Conservation (phyloP, 2,797 vertebrate species). For the Cirrhinus mrigala region DNA sequence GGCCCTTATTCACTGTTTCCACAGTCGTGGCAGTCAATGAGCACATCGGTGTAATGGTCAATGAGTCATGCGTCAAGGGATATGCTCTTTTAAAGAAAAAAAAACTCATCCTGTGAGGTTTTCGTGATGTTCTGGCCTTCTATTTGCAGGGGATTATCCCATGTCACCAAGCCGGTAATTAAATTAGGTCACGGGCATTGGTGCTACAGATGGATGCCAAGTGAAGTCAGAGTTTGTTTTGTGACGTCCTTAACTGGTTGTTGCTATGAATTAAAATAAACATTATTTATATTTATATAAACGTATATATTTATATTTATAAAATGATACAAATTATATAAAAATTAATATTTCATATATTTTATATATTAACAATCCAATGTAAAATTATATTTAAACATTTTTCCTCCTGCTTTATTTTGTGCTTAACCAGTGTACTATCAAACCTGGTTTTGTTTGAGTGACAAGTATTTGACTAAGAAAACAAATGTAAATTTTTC, state of each 20-base stretch:
- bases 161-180: conserved; percentile 69
- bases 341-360: neutral
- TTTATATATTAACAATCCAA: too few species aligned
- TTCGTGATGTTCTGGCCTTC: neutral
- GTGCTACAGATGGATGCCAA: conserved; percentile 21
- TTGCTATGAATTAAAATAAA: neutral
- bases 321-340: too few species aligned
- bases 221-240: neutral
- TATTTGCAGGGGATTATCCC: conserved; percentile 46
- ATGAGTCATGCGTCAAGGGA: conserved; percentile 29
- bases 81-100: conserved; percentile 24
- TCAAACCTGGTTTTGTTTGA: neutral
- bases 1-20: conserved; percentile 18
- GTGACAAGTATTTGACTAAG: neutral
- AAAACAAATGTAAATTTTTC: conserved; percentile 18
- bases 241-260: neutral
- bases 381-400: neutral
- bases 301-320: neutral
- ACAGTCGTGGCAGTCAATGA: conserved; percentile 18
- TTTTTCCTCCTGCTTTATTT: neutral
- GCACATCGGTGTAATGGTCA: neutral
- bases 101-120: conserved; percentile 15
- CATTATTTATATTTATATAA: neutral
- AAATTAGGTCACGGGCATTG: conserved; percentile 63
- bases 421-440: neutral